Conservation (phyloP, 2,888 invertebrate genomes). For the Conomelus anceps region DNA sequence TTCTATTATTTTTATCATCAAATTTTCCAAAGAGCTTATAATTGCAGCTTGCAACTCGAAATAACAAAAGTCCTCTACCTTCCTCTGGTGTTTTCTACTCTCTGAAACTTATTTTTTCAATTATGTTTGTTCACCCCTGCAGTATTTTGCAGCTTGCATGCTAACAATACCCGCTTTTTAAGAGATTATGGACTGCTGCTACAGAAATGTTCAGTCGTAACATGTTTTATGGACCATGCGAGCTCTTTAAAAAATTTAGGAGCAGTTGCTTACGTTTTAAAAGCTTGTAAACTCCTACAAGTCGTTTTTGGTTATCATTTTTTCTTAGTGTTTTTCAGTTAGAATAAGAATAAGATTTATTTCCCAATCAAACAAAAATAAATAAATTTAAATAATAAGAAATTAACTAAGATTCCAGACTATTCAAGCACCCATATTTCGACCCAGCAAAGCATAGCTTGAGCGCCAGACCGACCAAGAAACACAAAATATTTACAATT, state of each 20-base stretch:
- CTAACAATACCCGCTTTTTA: background rate
- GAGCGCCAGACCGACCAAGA: too few species aligned
- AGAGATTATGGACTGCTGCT: background rate
- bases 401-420: too few species aligned
- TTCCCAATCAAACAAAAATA: too few species aligned
- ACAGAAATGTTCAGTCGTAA: background rate
- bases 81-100: background rate
- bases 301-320: background rate
- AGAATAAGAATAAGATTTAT: too few species aligned
- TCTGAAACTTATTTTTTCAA: background rate
- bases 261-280: background rate
- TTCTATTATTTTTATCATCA: too few species aligned
- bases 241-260: background rate
- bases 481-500: too few species aligned
- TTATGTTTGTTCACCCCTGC: background rate
- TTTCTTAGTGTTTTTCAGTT: background rate
- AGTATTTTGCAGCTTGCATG: background rate
- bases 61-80: background rate
- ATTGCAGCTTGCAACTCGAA: background rate
- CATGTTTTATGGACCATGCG: background rate
- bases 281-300: background rate
- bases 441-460: too few species aligned
- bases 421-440: too few species aligned
- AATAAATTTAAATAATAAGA: too few species aligned
- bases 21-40: too few species aligned